A percentile compares a stretch with the other conserved stretches of the same genome.
Evolutionary conservation across 2,113 vertebrate genomes (phyloP).

Genomic region (Chaetodon trifascialis): DNA sequence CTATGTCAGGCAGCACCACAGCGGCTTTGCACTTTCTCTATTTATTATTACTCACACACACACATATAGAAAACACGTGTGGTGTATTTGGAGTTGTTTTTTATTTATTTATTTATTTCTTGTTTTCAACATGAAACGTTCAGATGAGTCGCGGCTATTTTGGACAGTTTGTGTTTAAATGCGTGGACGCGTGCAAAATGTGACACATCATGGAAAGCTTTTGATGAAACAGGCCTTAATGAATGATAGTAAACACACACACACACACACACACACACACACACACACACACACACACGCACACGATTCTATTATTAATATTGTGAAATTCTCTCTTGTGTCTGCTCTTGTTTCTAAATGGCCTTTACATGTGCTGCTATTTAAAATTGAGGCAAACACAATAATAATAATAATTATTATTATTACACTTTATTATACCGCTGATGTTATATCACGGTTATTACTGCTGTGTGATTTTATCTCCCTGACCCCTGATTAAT

Average conservation of each 20-base stretch:
- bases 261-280: background rate
- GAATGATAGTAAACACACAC: background rate
- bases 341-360: background rate
- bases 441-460: background rate
- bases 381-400: background rate
- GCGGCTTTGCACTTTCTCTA: background rate
- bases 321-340: background rate
- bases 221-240: background rate
- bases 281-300: slow-evolving; percentile 1
- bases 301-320: background rate
- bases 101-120: background rate
- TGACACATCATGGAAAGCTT: background rate
- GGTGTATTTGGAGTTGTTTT: background rate
- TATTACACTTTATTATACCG: background rate
- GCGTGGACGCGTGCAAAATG: background rate
- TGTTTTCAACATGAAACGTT: background rate
- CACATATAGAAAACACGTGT: too few species aligned
- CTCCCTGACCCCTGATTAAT: slow-evolving; percentile 44
- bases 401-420: fast-evolving
- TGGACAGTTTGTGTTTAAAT: background rate
- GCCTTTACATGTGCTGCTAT: background rate
- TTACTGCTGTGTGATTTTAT: slow-evolving; percentile 35
- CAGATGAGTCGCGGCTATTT: background rate
- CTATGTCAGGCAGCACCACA: too few species aligned
- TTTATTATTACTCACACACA: background rate